Conservation (phyloP, 1,140 invertebrate species). For the Leptinotarsa undecemlineata region DNA sequence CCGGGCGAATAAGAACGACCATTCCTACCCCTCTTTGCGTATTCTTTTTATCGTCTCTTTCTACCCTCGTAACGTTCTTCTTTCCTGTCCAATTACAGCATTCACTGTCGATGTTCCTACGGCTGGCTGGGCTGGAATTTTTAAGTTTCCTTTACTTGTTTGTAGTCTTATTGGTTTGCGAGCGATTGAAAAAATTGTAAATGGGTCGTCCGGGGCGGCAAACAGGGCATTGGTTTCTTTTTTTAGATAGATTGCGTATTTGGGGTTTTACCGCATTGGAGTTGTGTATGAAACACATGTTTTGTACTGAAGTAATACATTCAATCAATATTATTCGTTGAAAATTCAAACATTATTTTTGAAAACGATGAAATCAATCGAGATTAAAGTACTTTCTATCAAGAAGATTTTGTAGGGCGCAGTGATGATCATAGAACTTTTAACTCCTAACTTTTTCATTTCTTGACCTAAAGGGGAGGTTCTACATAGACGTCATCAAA, state of each 20-base stretch:
- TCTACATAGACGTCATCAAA: too few relatives aligned
- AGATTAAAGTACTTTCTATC: too few relatives aligned
- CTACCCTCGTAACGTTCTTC: constrained; percentile 31
- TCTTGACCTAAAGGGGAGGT: too few relatives aligned
- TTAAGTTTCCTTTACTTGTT: constrained; percentile 14
- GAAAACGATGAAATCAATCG: too few relatives aligned
- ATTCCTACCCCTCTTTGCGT: constrained; percentile 29
- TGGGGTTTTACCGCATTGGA: neutral
- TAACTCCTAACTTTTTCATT: too few relatives aligned
- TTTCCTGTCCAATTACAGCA: constrained; percentile 37
- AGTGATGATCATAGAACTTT: too few relatives aligned
- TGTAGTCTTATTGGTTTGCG: constrained; percentile 26
- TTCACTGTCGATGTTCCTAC: constrained; percentile 26
- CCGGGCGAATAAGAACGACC: constrained; percentile 34
- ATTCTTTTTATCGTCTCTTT: constrained; percentile 35
- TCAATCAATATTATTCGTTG: too few relatives aligned
- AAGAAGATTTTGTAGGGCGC: too few relatives aligned
- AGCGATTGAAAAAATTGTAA: constrained; percentile 11
- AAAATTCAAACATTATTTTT: too few relatives aligned
- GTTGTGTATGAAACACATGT: neutral
- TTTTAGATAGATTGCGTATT: neutral
- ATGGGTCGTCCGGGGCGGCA: neutral
- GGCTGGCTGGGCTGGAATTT: constrained; percentile 26
- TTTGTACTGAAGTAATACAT: too few relatives aligned
- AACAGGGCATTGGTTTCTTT: neutral